Evolutionary conservation across 2,888 invertebrate genomes (phyloP).

Genomic region (Cyclophora albipunctata): DNA sequence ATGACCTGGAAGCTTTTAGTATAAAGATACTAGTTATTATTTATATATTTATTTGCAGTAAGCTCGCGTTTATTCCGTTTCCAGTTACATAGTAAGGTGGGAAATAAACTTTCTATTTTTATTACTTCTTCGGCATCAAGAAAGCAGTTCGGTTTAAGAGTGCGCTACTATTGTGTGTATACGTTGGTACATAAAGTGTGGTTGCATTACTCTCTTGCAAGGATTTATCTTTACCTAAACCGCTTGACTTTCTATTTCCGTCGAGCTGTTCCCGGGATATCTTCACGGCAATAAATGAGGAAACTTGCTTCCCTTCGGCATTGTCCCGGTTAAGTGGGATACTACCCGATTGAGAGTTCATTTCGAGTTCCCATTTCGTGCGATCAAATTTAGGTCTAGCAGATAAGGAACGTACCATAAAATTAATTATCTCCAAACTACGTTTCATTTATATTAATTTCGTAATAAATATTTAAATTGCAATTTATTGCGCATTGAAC

Average conservation of each 20-base stretch:
- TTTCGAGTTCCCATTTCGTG: conserved; percentile 21
- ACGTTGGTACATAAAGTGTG: conserved; percentile 8
- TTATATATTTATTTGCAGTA: conserved; percentile 4
- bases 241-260: conserved; percentile 66
- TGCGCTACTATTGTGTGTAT: conserved; percentile 5
- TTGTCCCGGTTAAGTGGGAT: conserved; percentile 46
- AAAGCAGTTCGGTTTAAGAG: conserved; percentile 9
- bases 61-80: not conserved
- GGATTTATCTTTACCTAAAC: conserved; percentile 48
- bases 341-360: conserved; percentile 31
- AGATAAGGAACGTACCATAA: conserved; percentile 12
- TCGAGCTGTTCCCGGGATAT: conserved; percentile 42
- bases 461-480: not conserved
- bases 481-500: too few species aligned
- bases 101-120: conserved; percentile 15
- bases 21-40: not conserved
- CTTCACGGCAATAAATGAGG: conserved; percentile 51
- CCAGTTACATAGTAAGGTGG: conserved; percentile 10
- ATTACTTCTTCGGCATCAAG: conserved; percentile 13
- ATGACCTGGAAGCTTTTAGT: too few species aligned
- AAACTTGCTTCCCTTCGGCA: conserved; percentile 46
- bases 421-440: conserved; percentile 8
- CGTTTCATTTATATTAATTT: conserved; percentile 9
- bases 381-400: conserved; percentile 17
- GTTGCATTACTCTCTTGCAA: conserved; percentile 26